Percentiles rank a stretch among this genome's conserved stretches.
Evolutionary conservation across 2,113 vertebrate species (phyloP).

Genomic region (Lepus timidus): DNA sequence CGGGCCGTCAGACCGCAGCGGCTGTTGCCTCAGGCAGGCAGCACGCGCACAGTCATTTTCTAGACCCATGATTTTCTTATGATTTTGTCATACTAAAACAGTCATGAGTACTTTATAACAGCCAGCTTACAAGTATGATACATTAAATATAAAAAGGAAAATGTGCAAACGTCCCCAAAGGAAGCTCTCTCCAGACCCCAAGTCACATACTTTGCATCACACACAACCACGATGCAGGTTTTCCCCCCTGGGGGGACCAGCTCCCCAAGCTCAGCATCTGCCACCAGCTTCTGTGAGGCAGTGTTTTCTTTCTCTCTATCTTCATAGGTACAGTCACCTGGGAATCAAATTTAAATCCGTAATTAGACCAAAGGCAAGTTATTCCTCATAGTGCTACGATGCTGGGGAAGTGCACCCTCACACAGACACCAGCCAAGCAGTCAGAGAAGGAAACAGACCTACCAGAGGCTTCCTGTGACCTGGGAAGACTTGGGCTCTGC

Average conservation of each 20-base stretch:
- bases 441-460: not conserved
- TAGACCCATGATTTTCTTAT: not conserved
- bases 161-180: accelerated
- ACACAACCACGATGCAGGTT: constrained; percentile 86
- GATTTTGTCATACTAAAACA: not conserved
- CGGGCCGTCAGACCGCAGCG: too few species aligned
- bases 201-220: constrained; percentile 87
- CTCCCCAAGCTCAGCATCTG: accelerated
- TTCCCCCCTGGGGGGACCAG: constrained; percentile 89
- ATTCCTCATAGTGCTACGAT: too few species aligned
- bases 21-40: too few species aligned
- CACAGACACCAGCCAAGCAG: too few species aligned
- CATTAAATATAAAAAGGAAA: not conserved
- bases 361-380: not conserved
- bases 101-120: not conserved
- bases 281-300: accelerated
- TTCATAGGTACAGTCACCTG: not conserved
- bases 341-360: not conserved
- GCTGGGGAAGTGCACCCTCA: not conserved
- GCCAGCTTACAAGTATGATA: not conserved
- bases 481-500: not conserved
- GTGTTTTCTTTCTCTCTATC: not conserved
- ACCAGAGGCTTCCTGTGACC: not conserved
- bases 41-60: not conserved
- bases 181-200: too few species aligned